A percentile compares a stretch with the other conserved stretches of the same genome.
Conservation (phyloP, 2,797 vertebrate genomes). For the Heliangelus exortis region DNA sequence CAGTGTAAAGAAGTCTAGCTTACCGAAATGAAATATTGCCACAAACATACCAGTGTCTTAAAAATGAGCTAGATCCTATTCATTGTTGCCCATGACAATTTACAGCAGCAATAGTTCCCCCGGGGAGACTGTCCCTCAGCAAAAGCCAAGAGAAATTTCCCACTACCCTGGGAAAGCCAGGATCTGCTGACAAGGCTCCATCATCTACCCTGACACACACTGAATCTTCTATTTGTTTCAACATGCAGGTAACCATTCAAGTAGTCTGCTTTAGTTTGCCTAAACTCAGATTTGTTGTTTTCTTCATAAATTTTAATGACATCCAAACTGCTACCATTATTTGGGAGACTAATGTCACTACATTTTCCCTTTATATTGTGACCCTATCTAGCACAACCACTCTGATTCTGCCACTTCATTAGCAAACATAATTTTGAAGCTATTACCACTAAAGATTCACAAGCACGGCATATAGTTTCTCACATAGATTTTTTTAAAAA, state of each 20-base stretch:
- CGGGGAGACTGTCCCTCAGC: background rate
- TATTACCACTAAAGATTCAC: background rate
- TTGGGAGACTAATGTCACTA: background rate
- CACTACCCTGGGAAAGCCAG: fast-evolving
- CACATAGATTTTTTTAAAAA: background rate
- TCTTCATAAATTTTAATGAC: background rate
- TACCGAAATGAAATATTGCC: background rate
- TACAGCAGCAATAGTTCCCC: background rate
- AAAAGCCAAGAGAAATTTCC: background rate
- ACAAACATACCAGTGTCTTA: background rate
- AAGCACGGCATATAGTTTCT: background rate
- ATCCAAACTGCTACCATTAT: background rate
- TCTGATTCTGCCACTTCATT: background rate
- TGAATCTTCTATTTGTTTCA: fast-evolving
- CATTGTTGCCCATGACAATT: background rate
- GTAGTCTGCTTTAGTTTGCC: background rate
- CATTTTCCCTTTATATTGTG: background rate
- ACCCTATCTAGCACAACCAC: background rate
- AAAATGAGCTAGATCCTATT: background rate
- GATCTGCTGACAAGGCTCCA: background rate
- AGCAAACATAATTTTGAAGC: background rate
- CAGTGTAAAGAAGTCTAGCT: background rate
- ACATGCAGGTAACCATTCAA: background rate
- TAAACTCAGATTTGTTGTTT: background rate
- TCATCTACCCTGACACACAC: fast-evolving